These are phyloP conservation scores for Poeciliopsis gracilis DNA, from an alignment of 2,797 vertebrate species.

Conservation along the genomic window DNA sequence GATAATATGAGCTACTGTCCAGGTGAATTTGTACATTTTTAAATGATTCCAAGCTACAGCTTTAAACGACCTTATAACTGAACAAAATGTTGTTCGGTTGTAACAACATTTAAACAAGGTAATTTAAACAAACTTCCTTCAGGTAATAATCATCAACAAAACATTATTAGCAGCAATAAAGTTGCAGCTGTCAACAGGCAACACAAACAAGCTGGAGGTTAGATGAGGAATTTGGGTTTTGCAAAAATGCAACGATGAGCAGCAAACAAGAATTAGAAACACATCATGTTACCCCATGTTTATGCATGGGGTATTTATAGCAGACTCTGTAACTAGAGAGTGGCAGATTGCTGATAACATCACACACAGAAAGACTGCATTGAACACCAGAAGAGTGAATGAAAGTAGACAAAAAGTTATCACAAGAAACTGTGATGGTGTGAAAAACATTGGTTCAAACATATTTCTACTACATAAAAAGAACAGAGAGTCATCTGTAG, in stretches of 20 bases:
- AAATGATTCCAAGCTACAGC: not conserved
- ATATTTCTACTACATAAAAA: not conserved
- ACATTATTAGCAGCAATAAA: not conserved
- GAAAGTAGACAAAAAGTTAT: not conserved
- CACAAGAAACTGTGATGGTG: not conserved
- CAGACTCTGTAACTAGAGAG: not conserved
- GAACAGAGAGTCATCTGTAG: not conserved
- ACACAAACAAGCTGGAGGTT: not conserved
- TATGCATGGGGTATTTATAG: not conserved
- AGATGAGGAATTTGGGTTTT: not conserved
- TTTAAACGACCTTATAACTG: not conserved
- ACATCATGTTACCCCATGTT: not conserved
- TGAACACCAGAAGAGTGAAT: not conserved
- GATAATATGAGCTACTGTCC: not conserved
- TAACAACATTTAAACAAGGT: too few relatives aligned
- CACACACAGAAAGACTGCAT: not conserved
- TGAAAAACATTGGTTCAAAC: not conserved
- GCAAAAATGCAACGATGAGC: not conserved
- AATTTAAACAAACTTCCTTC: not conserved
- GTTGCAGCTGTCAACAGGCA: not conserved
- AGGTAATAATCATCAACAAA: not conserved
- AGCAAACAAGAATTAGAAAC: not conserved
- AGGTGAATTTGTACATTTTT: not conserved
- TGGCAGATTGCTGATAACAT: not conserved
- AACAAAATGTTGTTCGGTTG: too few relatives aligned